phyloP scores from a whole-genome alignment of 2,888 invertebrate species.

The Phragmatobia fuliginosa region DNA sequence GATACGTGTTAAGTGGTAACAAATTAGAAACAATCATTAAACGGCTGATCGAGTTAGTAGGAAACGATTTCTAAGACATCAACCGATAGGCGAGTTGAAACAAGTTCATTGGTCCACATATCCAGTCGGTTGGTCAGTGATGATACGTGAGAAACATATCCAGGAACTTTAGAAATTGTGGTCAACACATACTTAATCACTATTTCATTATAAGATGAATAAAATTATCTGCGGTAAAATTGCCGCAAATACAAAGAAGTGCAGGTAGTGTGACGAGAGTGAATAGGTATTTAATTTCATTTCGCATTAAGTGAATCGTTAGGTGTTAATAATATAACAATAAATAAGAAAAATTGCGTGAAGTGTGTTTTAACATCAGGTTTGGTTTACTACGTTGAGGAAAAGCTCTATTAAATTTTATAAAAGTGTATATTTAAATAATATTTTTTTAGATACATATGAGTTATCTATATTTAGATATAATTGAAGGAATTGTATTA shows the following conservation, averaged over 20 bases:
- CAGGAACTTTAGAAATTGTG: slow-evolving; percentile 76
- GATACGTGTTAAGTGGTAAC: slow-evolving; percentile 49
- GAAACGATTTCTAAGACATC: slow-evolving; percentile 82
- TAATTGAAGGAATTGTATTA: slow-evolving; percentile 3
- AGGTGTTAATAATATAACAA: not conserved
- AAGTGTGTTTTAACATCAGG: not conserved
- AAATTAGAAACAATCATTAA: slow-evolving; percentile 71
- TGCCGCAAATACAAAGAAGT: slow-evolving; percentile 1
- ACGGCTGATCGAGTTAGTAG: slow-evolving; percentile 83
- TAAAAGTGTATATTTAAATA: not conserved
- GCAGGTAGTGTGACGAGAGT: too few relatives aligned
- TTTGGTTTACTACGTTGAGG: not conserved
- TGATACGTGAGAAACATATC: slow-evolving; percentile 79
- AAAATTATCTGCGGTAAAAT: slow-evolving; percentile 10
- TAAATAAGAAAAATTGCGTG: not conserved
- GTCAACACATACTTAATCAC: slow-evolving; percentile 50
- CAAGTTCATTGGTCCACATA: slow-evolving; percentile 85
- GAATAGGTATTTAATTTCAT: not conserved
- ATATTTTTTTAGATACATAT: not conserved
- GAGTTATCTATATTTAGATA: not conserved
- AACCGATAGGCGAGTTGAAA: slow-evolving; percentile 77
- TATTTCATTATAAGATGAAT: slow-evolving; percentile 35
- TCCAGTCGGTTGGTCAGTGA: slow-evolving; percentile 77
- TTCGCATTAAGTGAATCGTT: not conserved
- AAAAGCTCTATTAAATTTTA: not conserved